Percentiles rank a stretch among this genome's conserved stretches.
Evolutionary conservation across 2,113 vertebrate genomes (phyloP).

Genomic region (Rhynchomys soricoides): DNA sequence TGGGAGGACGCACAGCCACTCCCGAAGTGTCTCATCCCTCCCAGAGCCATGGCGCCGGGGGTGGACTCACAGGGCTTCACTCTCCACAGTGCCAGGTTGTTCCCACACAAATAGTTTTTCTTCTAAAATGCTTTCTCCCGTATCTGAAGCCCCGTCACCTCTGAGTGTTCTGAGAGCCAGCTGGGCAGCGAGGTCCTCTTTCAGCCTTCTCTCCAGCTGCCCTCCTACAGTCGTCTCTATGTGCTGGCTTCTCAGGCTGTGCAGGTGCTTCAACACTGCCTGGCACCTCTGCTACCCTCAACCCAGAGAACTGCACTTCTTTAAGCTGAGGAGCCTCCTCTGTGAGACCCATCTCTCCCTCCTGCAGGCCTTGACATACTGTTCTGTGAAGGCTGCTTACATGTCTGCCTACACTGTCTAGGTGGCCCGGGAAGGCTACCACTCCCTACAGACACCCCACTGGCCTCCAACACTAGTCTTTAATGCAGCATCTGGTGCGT

Average conservation of each 20-base stretch:
- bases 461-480: fast-evolving
- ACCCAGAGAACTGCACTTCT: neutral
- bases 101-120: too few relatives aligned
- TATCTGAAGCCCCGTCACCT: neutral
- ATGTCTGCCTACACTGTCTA: neutral
- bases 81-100: too few relatives aligned
- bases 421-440: neutral
- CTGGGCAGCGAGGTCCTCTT: fast-evolving
- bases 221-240: neutral
- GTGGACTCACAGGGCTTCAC: too few relatives aligned
- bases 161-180: neutral
- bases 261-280: fast-evolving
- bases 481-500: fast-evolving
- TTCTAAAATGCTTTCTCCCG: neutral
- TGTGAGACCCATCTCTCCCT: neutral
- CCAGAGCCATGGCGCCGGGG: too few relatives aligned
- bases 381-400: neutral
- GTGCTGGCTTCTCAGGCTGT: fast-evolving
- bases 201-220: fast-evolving
- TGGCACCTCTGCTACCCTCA: neutral
- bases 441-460: neutral
- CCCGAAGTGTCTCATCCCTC: too few relatives aligned
- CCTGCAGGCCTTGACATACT: neutral
- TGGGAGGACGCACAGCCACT: too few relatives aligned
- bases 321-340: neutral